Evolutionary conservation across 2,113 vertebrate genomes (phyloP).

Genomic region (Caranx melampygus): DNA sequence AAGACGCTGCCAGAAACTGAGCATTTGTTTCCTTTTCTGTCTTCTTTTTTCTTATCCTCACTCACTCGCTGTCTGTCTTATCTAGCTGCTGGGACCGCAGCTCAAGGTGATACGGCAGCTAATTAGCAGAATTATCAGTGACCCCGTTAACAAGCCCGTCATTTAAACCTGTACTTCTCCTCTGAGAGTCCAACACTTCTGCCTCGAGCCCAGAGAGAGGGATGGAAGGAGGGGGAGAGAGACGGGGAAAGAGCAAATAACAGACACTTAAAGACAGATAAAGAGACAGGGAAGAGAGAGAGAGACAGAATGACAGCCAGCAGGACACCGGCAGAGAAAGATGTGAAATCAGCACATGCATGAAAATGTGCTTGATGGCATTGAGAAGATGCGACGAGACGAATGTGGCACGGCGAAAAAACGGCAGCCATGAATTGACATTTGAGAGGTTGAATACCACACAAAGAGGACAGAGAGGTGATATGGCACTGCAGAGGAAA

Average conservation of each 20-base stretch:
- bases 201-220: conserved; percentile 49
- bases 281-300: conserved; percentile 10
- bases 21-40: conserved; percentile 3
- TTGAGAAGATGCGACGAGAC: conserved; percentile 7
- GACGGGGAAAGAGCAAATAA: conserved; percentile 21
- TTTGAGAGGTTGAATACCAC: conserved; percentile 45
- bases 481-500: conserved; percentile 38
- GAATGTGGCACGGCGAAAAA: conserved; percentile 14
- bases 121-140: conserved; percentile 81
- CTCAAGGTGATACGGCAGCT: conserved; percentile 77
- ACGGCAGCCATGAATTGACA: conserved; percentile 38
- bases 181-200: conserved; percentile 67
- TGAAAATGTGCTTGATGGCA: conserved; percentile 26
- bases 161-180: conserved; percentile 75
- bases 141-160: conserved; percentile 77
- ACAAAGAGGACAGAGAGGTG: conserved; percentile 39
- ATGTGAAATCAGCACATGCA: conserved; percentile 22
- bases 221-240: conserved; percentile 8
- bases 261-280: conserved; percentile 29
- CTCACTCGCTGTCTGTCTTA: conserved; percentile 38
- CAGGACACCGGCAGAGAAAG: conserved; percentile 19
- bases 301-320: conserved; percentile 46
- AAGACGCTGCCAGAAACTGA: conserved; percentile 11
- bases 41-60: not conserved
- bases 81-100: conserved; percentile 68